phyloP scores from a whole-genome alignment of 2,113 vertebrate genomes.

The Hippoglossus stenolepis region DNA sequence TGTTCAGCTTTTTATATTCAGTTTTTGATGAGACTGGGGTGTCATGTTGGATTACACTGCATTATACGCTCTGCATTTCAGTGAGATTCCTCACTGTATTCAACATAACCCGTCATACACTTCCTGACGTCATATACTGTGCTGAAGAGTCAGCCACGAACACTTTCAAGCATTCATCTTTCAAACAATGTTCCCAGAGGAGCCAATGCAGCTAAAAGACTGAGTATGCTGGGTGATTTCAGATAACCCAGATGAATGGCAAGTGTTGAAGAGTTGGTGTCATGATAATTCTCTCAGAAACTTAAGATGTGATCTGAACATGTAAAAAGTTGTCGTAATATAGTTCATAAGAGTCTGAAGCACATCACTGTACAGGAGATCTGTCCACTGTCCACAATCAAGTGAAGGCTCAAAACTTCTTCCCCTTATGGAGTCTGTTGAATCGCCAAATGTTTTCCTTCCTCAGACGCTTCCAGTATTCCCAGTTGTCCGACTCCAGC shows the following conservation, averaged over 20 bases:
- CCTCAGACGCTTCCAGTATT: slow-evolving; percentile 89
- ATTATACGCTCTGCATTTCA: not conserved
- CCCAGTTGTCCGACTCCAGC: slow-evolving; percentile 78
- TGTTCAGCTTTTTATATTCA: not conserved
- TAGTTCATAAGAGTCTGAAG: slow-evolving; percentile 21
- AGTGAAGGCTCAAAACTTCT: slow-evolving; percentile 78
- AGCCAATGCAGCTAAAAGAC: not conserved
- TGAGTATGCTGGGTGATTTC: not conserved
- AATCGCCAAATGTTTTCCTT: slow-evolving; percentile 89
- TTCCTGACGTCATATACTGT: too few relatives aligned
- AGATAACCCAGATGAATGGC: not conserved
- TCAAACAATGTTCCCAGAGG: not conserved
- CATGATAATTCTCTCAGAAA: not conserved
- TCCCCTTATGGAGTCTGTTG: slow-evolving; percentile 87
- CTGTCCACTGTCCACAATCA: not conserved
- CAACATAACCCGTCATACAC: too few relatives aligned
- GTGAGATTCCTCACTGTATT: not conserved
- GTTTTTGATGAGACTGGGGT: not conserved
- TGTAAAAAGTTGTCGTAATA: not conserved
- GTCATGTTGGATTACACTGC: not conserved
- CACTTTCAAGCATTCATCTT: not conserved
- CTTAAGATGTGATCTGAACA: not conserved
- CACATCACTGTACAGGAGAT: not conserved
- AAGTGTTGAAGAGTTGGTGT: not conserved
- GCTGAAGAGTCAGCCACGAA: not conserved